Conservation (phyloP, 2,113 vertebrate genomes). For the Eretmochelys imbricata region DNA sequence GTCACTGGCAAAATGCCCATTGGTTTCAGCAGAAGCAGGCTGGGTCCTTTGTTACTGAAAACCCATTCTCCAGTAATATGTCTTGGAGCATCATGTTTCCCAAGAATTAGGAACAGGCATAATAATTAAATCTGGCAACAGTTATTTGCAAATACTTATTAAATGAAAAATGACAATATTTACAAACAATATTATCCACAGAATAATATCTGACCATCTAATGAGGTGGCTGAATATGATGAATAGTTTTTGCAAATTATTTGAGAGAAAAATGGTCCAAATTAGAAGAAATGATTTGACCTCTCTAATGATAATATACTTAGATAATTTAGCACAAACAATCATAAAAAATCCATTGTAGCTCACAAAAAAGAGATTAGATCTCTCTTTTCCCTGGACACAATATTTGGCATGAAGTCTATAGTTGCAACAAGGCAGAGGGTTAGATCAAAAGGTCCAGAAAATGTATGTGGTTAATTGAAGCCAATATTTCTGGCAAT, state of each 20-base stretch:
- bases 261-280: not conserved
- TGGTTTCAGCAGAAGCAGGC: slow-evolving; percentile 15
- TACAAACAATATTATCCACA: not conserved
- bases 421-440: slow-evolving; percentile 69
- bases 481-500: slow-evolving; percentile 75
- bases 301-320: not conserved
- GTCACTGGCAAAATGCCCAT: not conserved
- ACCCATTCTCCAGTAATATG: not conserved
- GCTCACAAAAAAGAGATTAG: slow-evolving; percentile 66
- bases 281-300: slow-evolving; percentile 20
- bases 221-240: not conserved
- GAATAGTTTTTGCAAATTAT: not conserved
- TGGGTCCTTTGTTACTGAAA: slow-evolving; percentile 22
- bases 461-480: slow-evolving; percentile 71
- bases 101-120: slow-evolving; percentile 2
- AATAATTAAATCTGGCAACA: slow-evolving; percentile 27
- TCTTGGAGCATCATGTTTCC: not conserved
- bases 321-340: slow-evolving; percentile 15
- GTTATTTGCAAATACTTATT: slow-evolving; percentile 8
- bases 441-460: slow-evolving; percentile 72
- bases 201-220: not conserved
- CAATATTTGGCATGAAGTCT: slow-evolving; percentile 63
- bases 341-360: not conserved
- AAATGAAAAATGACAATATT: slow-evolving; percentile 13
- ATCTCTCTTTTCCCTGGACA: slow-evolving; percentile 72